phyloP scores from a whole-genome alignment of 2,888 invertebrate species.

The Perithous albicinctus region DNA sequence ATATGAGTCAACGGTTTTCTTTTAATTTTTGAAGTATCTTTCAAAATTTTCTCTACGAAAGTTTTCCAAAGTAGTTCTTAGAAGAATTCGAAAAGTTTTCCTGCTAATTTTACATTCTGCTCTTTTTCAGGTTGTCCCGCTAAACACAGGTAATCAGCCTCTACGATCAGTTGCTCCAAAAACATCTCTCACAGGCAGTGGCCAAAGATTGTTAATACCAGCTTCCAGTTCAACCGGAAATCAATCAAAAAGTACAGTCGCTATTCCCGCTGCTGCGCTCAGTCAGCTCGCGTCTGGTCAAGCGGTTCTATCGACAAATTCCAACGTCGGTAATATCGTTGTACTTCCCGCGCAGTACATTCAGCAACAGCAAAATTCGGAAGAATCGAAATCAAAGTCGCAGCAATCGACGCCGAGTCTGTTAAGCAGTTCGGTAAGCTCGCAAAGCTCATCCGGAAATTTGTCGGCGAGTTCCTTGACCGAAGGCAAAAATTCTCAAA shows the following conservation, averaged over 20 bases:
- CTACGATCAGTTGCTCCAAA: constrained; percentile 84
- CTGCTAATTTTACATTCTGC: no score
- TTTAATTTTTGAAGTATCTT: no score
- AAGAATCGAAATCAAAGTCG: constrained; percentile 79
- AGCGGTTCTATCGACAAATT: constrained; percentile 81
- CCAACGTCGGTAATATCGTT: constrained; percentile 86
- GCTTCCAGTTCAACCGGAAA: constrained; percentile 79
- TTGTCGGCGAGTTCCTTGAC: constrained; percentile 74
- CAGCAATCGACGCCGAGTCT: constrained; percentile 79
- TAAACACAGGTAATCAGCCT: constrained; percentile 79
- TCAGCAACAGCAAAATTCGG: constrained; percentile 78
- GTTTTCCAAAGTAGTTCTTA: no score
- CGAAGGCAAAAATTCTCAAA: constrained; percentile 78
- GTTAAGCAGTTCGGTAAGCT: constrained; percentile 77
- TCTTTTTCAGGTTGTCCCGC: constrained; percentile 79
- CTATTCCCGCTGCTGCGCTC: constrained; percentile 84
- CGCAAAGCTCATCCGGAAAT: constrained; percentile 77
- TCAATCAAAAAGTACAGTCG: constrained; percentile 80
- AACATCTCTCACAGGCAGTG: constrained; percentile 77
- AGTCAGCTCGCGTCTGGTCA: constrained; percentile 84
- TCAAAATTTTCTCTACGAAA: neutral
- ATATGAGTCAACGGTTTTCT: no score
- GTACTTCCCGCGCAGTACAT: constrained; percentile 87
- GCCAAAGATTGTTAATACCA: constrained; percentile 84
- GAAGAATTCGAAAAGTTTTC: neutral